Conservation (phyloP, 2,888 invertebrate genomes). For the Eristalis pertinax region DNA sequence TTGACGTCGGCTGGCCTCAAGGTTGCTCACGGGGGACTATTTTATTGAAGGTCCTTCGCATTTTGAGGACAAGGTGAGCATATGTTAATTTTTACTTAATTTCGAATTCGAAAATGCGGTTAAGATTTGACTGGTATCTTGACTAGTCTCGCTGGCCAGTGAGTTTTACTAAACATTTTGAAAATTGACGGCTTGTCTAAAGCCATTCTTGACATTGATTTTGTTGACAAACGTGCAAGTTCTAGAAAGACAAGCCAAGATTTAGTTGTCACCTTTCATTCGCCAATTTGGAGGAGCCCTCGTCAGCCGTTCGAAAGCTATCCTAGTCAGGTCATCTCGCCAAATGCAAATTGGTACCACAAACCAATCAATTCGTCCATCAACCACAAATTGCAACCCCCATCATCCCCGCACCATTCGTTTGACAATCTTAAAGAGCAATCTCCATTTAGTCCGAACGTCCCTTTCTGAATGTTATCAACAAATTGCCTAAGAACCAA, state of each 20-base stretch:
- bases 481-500: conserved; percentile 12
- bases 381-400: background rate
- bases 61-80: background rate
- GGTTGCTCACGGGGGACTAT: background rate
- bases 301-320: background rate
- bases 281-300: background rate
- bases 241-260: too few species aligned
- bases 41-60: background rate
- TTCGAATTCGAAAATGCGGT: too few species aligned
- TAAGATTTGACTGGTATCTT: too few species aligned
- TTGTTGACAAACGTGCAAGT: too few species aligned
- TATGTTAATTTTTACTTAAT: too few species aligned
- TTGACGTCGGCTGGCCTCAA: background rate
- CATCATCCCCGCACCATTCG: background rate
- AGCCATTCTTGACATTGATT: too few species aligned
- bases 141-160: too few species aligned
- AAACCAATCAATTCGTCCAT: background rate
- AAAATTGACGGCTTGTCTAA: too few species aligned
- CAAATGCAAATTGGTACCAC: background rate
- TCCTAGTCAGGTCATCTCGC: background rate
- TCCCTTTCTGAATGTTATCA: background rate
- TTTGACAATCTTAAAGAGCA: conserved; percentile 1
- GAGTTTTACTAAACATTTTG: too few species aligned
- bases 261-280: background rate
- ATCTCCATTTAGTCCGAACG: background rate